Base-by-base conservation (phyloP, 2,888 invertebrate species). In the Drosophila koepferae region DNA sequence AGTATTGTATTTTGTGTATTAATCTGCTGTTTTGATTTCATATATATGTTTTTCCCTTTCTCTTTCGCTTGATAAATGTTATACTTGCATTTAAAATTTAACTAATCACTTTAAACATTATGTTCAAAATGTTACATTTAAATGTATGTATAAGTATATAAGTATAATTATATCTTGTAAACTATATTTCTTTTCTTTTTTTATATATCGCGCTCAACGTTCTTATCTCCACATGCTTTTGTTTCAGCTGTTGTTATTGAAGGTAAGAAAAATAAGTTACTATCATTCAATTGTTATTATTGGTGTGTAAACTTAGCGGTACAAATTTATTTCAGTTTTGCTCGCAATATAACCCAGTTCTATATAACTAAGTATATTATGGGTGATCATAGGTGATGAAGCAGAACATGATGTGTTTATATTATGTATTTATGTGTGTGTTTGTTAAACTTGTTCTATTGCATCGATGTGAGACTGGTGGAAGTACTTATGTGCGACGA, bases 401-500 rank as follows among this genome's bases (percentile, higher is more conserved):
- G 85, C 80, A 77, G 77, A 82, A 81, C 81, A 79, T 79, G 72
- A 83, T 81, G 80, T 82, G 72, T 77, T 71, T 71, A 41, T 76
- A 68, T 63, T 69, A 61, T 66, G 54, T 72, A 41, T n/a, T 41
- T 41, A 54, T 56, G 38, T 65, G 66, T 80, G 73, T 74, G 58
- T 66, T 51, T 74, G 75, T 75, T 77, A 78, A 82, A 77, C 78
- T 86, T 77, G 86, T 91, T 92, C 92, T 92, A 93, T 92, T 92
- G 93, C 93, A 92, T 93, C 89, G 93, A 93, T 81, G 93, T 91
- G 77, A 93, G 91, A 78, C 93, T 92, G 79, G 93, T 91, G 78
- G 95, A 94, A 93, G 95, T 95, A 92, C 95, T 94, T 86, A 95
- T 95, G 87, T 95, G 94, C 76, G 94, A 94, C 76, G 95, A 95